Conservation (phyloP, 2,797 vertebrate genomes). For the Cuniculus paca region DNA sequence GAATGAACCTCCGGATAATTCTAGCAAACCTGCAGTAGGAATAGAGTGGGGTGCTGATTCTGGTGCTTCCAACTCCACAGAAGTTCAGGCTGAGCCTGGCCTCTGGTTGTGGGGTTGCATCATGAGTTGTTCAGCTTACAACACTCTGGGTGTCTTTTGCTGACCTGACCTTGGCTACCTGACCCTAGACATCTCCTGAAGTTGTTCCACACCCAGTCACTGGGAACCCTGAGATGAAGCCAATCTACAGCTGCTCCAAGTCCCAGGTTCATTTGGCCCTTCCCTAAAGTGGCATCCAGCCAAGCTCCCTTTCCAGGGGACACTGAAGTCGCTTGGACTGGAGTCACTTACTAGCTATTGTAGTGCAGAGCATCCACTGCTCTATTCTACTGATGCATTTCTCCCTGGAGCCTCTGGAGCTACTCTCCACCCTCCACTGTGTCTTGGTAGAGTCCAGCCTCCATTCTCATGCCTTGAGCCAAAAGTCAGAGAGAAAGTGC, state of each 20-base stretch:
- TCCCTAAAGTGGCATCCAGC: neutral
- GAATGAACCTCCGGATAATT: neutral
- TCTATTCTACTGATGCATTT: neutral
- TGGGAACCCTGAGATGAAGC: neutral
- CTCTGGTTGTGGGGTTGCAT: neutral
- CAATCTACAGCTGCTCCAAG: neutral
- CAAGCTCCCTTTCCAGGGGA: neutral
- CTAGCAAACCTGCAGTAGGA: neutral
- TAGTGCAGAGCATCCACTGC: neutral
- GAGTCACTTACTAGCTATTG: neutral
- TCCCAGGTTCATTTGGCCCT: neutral
- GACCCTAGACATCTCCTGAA: neutral
- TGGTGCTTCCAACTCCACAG: neutral
- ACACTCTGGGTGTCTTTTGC: neutral
- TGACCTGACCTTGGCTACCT: neutral
- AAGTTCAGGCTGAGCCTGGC: neutral
- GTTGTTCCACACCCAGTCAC: neutral
- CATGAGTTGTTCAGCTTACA: neutral
- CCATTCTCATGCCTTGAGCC: neutral
- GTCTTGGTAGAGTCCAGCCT: neutral
- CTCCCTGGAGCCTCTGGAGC: neutral
- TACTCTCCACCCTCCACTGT: neutral
- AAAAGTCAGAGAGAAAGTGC: neutral
- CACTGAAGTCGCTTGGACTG: neutral
- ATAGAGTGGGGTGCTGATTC: neutral